A percentile compares a stretch with the other conserved stretches of the same genome.
Evolutionary conservation across 2,797 vertebrate genomes (phyloP).

Genomic region (Tauraco hartlaubi): DNA sequence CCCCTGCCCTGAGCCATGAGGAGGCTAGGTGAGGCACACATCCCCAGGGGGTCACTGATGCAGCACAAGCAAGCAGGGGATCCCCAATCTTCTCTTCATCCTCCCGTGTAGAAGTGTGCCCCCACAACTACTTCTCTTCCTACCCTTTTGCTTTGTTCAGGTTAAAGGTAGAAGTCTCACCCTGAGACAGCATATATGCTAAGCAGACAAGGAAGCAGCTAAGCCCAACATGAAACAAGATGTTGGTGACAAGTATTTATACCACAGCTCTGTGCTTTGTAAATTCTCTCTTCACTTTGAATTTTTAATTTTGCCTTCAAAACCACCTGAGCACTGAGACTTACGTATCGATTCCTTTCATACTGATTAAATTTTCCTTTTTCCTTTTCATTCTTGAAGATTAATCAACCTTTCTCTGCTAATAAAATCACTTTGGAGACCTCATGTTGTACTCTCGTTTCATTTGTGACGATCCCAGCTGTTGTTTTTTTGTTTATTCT

Average conservation of each 20-base stretch:
- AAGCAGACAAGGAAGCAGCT: neutral
- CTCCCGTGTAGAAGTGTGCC: neutral
- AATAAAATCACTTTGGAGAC: neutral
- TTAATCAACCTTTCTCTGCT: neutral
- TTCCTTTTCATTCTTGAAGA: neutral
- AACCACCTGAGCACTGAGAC: neutral
- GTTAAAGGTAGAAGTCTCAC: neutral
- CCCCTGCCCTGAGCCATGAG: fast-evolving
- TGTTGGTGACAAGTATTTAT: neutral
- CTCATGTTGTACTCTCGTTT: neutral
- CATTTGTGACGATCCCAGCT: neutral
- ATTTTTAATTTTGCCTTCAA: neutral
- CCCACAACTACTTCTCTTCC: neutral
- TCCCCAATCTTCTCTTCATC: neutral
- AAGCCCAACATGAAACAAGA: neutral
- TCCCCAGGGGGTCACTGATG: too few species aligned
- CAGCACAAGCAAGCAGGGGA: fast-evolving
- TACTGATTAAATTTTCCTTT: neutral
- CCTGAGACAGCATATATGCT: neutral
- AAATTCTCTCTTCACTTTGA: neutral
- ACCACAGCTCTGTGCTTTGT: neutral
- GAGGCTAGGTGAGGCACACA: neutral
- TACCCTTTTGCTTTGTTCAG: neutral
- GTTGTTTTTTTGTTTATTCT: neutral
- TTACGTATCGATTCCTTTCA: neutral